A percentile compares a stretch with the other conserved stretches of the same genome.
Conservation (phyloP, 2,113 vertebrate species). For the Vanacampus margaritifer region DNA sequence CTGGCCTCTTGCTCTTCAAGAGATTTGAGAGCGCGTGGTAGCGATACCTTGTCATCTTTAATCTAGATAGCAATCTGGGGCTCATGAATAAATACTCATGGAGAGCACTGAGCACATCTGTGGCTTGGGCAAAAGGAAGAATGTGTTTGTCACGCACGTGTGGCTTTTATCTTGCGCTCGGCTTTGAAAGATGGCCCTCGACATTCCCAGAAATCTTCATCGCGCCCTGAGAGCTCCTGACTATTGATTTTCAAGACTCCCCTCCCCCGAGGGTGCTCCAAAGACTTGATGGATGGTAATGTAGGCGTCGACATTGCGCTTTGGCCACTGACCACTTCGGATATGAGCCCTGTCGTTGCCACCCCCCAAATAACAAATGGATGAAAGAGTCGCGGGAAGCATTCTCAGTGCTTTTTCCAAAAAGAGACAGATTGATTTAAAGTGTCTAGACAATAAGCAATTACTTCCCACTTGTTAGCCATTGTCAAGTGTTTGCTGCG, state of each 20-base stretch:
- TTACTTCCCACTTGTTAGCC: slow-evolving; percentile 72
- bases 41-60: slow-evolving; percentile 16
- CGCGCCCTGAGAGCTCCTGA: slow-evolving; percentile 46
- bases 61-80: slow-evolving; percentile 6
- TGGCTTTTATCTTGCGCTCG: slow-evolving; percentile 14
- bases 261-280: slow-evolving; percentile 46
- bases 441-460: slow-evolving; percentile 56
- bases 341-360: slow-evolving; percentile 17
- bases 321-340: slow-evolving; percentile 50
- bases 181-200: slow-evolving; percentile 41
- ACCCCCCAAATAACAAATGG: slow-evolving; percentile 55
- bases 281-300: slow-evolving; percentile 63
- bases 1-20: not conserved
- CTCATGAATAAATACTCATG: not conserved
- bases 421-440: slow-evolving; percentile 63
- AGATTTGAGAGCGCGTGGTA: not conserved
- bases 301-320: slow-evolving; percentile 52
- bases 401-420: slow-evolving; percentile 42
- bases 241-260: slow-evolving; percentile 57
- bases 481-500: slow-evolving; percentile 61
- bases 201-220: slow-evolving; percentile 61
- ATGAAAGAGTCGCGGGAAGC: slow-evolving; percentile 48
- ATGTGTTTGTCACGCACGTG: not conserved
- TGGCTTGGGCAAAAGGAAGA: not conserved
- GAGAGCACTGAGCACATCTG: slow-evolving; percentile 13